phyloP scores from a whole-genome alignment of 2,113 vertebrate genomes.

The Ondatra zibethicus region DNA sequence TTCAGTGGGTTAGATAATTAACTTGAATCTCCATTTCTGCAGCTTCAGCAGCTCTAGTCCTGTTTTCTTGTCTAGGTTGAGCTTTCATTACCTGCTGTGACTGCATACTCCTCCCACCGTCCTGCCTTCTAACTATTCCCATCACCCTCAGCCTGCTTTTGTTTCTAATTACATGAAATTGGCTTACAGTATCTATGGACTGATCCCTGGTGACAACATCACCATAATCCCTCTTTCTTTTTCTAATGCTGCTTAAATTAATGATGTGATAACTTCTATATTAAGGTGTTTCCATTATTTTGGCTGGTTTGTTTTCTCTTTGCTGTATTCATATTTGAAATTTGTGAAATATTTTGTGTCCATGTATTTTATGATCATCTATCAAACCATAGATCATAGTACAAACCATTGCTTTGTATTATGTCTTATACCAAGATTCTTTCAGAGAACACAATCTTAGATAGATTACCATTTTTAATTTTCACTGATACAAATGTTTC shows the following conservation, averaged over 20 bases:
- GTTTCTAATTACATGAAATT: background rate
- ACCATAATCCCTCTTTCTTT: background rate
- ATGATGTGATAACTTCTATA: background rate
- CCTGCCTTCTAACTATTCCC: background rate
- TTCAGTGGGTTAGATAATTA: background rate
- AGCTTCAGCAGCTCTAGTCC: background rate
- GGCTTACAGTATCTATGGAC: background rate
- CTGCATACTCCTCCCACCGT: background rate
- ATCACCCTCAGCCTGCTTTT: background rate
- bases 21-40: background rate
- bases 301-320: background rate
- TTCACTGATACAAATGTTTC: background rate
- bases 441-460: background rate
- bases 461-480: background rate
- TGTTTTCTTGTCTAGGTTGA: background rate
- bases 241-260: conserved; percentile 23
- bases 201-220: background rate
- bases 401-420: background rate
- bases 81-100: background rate
- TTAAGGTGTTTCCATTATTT: background rate
- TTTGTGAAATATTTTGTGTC: background rate
- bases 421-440: background rate
- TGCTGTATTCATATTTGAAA: background rate
- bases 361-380: background rate
- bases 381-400: no score